phyloP scores from a whole-genome alignment of 2,888 invertebrate species.

The Amphipyra tragopoginis region DNA sequence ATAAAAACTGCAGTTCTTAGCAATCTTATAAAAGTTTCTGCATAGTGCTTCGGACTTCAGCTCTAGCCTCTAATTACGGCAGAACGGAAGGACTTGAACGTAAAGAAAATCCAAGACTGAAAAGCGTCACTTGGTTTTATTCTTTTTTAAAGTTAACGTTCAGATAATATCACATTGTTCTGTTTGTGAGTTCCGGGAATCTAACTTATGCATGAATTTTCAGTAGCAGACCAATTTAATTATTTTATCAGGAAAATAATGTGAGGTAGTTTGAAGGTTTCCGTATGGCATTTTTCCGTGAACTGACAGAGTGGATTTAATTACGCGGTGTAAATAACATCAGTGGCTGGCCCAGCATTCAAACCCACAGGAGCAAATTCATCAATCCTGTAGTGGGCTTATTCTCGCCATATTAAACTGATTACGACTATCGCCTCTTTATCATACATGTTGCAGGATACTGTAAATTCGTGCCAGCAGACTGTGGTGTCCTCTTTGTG shows the following conservation, averaged over 20 bases:
- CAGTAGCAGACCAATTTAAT: background rate
- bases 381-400: too few species aligned
- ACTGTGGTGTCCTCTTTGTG: too few species aligned
- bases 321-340: background rate
- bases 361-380: background rate
- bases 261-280: background rate
- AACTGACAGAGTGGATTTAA: too few species aligned
- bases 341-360: background rate
- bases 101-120: background rate
- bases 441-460: too few species aligned
- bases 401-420: too few species aligned
- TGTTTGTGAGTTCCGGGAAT: background rate
- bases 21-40: background rate
- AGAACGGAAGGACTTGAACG: background rate
- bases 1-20: slow-evolving; percentile 5
- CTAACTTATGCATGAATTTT: slow-evolving; percentile 3
- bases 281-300: background rate
- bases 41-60: background rate
- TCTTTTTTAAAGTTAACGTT: background rate
- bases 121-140: background rate
- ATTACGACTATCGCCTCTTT: too few species aligned
- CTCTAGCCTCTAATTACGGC: background rate
- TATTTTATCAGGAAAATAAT: slow-evolving; percentile 2
- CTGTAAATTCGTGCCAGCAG: too few species aligned
- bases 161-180: background rate